Base-by-base conservation (phyloP, 2,888 invertebrate genomes). In the Salticus scenicus region DNA sequence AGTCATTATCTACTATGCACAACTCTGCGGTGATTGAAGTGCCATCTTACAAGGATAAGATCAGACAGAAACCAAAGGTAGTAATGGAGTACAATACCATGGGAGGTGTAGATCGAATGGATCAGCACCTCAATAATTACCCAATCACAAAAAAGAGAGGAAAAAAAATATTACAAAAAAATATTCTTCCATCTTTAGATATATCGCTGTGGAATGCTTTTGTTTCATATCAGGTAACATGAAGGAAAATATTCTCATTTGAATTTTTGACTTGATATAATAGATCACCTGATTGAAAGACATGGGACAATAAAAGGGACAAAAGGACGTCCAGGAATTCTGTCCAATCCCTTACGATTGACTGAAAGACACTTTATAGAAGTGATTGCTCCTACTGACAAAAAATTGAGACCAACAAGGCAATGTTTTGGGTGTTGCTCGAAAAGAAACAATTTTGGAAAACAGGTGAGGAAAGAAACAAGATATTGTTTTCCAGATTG, bases 1-100 rank as follows among this genome's bases (percentile, higher is more conserved):
- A 47, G n/a, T 20, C 70, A 64, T 47, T 77, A 17, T 77, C 77
- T 12, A 77, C 51, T 33, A 77, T 70, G n/a, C 67, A 77, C 57
- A 69, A 77, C 27, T 7, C 77, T 33, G 27, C 30, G 66, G 66
- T 66, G 72, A 73, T 73, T 57, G 47, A 73, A 57, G 24, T 57
- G 7, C 57, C 4, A 1, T 41, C 57, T 37, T n/a, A 20, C 2
- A 64, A 28, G 28, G n/a, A n/a, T n/a, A n/a, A n/a, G n/a, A n/a
- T n/a, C n/a, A n/a, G n/a, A n/a, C n/a, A n/a, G n/a, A n/a, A n/a
- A 42, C 51, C 24, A 69, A 66, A 69, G 1, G 69, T 51, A 57
- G 51, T 51, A 10, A 66, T 20, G 41, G 31, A 30, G 4, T 66
- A 73, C 14, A 66, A 79, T 64, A 66, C 47, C 14, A 79, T n/a